Percentiles rank a stretch among this genome's conserved stretches.
These are phyloP conservation scores for Andrena bucephala DNA, from an alignment of 2,888 invertebrate species.

Conservation along the genomic window DNA sequence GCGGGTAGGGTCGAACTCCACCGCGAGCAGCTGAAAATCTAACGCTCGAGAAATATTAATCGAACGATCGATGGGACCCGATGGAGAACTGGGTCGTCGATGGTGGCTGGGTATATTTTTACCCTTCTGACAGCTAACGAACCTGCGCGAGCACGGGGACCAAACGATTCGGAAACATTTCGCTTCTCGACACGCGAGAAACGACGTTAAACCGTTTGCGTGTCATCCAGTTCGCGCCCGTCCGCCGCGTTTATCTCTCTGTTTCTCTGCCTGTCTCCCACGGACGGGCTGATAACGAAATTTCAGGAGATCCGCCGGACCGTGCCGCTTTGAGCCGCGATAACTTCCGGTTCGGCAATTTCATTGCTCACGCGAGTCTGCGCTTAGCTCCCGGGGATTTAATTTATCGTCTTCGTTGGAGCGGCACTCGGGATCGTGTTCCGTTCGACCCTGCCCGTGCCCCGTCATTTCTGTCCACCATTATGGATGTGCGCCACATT, in stretches of 20 bases:
- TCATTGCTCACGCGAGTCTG: conserved; percentile 73
- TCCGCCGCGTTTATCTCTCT: not conserved
- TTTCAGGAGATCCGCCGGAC: conserved; percentile 59
- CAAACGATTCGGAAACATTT: conserved; percentile 41
- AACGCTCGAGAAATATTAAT: conserved; percentile 33
- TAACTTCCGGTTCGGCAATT: conserved; percentile 77
- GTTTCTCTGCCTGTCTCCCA: conserved; percentile 14
- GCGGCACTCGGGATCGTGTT: conserved; percentile 46
- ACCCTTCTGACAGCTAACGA: conserved; percentile 43
- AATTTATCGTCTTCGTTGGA: conserved; percentile 71
- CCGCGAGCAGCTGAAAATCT: conserved; percentile 14
- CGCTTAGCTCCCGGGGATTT: conserved; percentile 67
- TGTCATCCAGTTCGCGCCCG: conserved; percentile 51
- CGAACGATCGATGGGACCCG: conserved; percentile 28
- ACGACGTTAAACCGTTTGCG: conserved; percentile 60
- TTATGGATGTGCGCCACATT: conserved; percentile 27
- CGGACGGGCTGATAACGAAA: conserved; percentile 65
- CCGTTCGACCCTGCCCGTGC: not conserved
- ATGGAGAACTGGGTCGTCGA: conserved; percentile 44
- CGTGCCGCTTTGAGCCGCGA: conserved; percentile 74
- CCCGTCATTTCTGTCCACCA: conserved; percentile 49
- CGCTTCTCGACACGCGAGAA: conserved; percentile 41
- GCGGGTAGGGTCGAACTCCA: not conserved
- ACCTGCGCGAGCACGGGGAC: conserved; percentile 10
- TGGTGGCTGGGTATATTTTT: conserved; percentile 42